Evolutionary conservation across 2,888 invertebrate species (phyloP).

Genomic region (Parnassius glacialis): DNA sequence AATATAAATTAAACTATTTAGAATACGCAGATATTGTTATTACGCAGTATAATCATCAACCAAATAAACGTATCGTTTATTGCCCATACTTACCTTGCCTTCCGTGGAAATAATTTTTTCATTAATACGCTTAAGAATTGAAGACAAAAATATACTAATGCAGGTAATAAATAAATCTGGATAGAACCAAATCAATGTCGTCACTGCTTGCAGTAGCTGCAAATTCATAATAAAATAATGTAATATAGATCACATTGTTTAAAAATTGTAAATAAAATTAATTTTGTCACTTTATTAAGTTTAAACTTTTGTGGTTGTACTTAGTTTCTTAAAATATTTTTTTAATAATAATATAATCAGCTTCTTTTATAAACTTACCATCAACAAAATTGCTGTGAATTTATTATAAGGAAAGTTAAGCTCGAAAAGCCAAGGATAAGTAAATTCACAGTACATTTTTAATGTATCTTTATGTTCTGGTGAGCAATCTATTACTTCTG

Average conservation of each 20-base stretch:
- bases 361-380: slow-evolving; percentile 8
- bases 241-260: no score
- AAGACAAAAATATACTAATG: slow-evolving; percentile 84
- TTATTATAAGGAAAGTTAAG: slow-evolving; percentile 10
- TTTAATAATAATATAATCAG: no score
- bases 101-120: slow-evolving; percentile 45
- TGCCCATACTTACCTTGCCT: slow-evolving; percentile 52
- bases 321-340: slow-evolving; percentile 1
- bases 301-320: slow-evolving; percentile 28
- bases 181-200: slow-evolving; percentile 85
- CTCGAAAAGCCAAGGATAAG: slow-evolving; percentile 10
- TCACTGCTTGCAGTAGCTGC: slow-evolving; percentile 70
- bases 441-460: slow-evolving; percentile 10
- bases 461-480: neutral
- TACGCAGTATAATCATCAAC: no score
- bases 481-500: slow-evolving; percentile 8
- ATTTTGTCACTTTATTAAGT: no score
- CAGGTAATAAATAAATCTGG: slow-evolving; percentile 85
- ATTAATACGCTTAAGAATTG: no score
- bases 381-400: slow-evolving; percentile 1
- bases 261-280: no score
- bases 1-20: no score
- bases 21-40: no score
- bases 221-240: slow-evolving; percentile 21
- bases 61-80: no score